Percentiles rank a stretch among this genome's conserved stretches.
These are phyloP conservation scores for Tyto alba DNA, from an alignment of 2,113 vertebrate species.

Conservation along the genomic window DNA sequence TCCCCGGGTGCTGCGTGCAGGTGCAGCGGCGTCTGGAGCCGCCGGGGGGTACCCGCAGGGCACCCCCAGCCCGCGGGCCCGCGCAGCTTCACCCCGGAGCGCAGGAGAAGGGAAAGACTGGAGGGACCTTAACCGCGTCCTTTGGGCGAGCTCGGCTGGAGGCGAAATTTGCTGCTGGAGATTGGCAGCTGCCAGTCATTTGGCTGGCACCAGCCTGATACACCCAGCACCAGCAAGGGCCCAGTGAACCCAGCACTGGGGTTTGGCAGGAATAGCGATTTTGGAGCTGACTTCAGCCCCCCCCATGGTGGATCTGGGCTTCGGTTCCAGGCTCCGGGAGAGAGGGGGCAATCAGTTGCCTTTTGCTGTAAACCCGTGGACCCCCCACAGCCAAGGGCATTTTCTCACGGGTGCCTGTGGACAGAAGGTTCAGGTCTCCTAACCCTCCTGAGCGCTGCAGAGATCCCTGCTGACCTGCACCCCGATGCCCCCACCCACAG, in stretches of 20 bases:
- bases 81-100: background rate
- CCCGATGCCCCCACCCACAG: rapidly evolving
- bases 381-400: background rate
- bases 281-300: background rate
- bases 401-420: background rate
- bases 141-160: background rate
- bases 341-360: background rate
- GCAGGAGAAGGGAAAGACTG: background rate
- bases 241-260: rapidly evolving
- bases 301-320: background rate
- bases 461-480: background rate
- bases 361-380: background rate
- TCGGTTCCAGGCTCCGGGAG: background rate
- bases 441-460: background rate
- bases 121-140: background rate
- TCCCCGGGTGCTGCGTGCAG: background rate
- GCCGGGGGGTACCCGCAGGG: too few species aligned
- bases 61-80: background rate
- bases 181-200: background rate
- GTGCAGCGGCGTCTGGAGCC: background rate
- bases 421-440: background rate
- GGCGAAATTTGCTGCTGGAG: background rate
- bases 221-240: too few species aligned
- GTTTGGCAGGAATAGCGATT: background rate
- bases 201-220: background rate